Base-by-base conservation (phyloP, 2,113 vertebrate genomes). In the Oreochromis tanganicae region DNA sequence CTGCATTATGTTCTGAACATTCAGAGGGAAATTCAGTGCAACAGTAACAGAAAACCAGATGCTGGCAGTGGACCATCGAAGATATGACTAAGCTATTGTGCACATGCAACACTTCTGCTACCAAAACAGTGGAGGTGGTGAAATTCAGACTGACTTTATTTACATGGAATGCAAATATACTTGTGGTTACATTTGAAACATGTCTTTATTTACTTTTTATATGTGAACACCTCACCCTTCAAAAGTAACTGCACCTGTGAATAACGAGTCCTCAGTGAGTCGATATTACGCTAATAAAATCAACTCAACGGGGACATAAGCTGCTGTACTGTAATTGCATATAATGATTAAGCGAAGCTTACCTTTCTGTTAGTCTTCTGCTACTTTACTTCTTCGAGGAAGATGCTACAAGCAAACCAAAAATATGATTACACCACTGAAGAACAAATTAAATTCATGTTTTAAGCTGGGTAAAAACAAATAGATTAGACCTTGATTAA, bases 81-180 rank as follows among this genome's bases (percentile, higher is more conserved):
- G 16, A 13, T 43, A 85, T 88, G 80, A 89, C 86, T 89, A 38
- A 59, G 73, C 63, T 55, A 81, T 57, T 82, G 75, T 78, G 54
- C 46, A 9, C 66, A 46, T 48, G 27, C 32, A 57, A 29, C 32
- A 73, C 8, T 10, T 66, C 3, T 61, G 19, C 38, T 16, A 66
- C 2, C 36, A 83, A 85, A 81, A 86, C 86, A 87, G 79, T 84
- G 68, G 17, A 79, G 59, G 75, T 79, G 75, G 55, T 87, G 59
- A 82, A 90, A 75, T 92, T 85, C 54, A 68, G 48, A 75, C 50
- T 34, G 1, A 9, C 52, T 68, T 50, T 83, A 95, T 95, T 94
- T 95, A 89, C 91, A 95, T 94, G 56, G 4, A 46, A 93, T 94
- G 95, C 93, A 95, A 95, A 95, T 94, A 46, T 81, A 34, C 29